Evolutionary conservation across 2,797 vertebrate species (phyloP), one percentile per base, ranked within the genome.

Genomic region (Poecile montanus): DNA sequence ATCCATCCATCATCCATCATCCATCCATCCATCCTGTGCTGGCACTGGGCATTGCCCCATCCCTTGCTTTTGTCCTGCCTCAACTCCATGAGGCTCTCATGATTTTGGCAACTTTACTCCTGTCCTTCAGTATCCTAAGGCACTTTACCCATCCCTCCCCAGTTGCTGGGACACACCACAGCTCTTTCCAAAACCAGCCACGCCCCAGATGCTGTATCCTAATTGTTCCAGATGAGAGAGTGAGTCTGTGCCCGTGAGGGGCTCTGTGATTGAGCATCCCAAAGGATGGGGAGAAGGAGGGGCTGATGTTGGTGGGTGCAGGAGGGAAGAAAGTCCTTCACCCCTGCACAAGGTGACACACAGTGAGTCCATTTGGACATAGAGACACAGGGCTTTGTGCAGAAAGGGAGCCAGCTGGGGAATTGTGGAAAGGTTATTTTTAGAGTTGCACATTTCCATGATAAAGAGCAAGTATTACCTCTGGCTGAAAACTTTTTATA

Each of bases 401-500:
- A 50, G 71, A 73, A 70, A 88, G 54, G 75, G 77, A 76, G 44
- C 2, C 84, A 92, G 71, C 56, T 81, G 74, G 77, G 50, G 54
- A 86, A 67, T 1, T 72, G 61, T 29, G 54, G 61, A 65, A 65
- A 88, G 61, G 65, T 56, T 96, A 89, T 90, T 95, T 96, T 95
- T 85, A 85, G 88, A 79, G 61, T 44, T 45, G 34, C 36, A 60
- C 21, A 92, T 91, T 79, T 93, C 88, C 85, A 84, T 71, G 38
- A 81, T n/a, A 88, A 94, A 95, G 54, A 86, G 79, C 79, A 89
- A 89, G 61, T 44, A 67, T 82, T 76, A 91, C 79, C 75, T 93
- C 85, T 8, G 48, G 79, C 79, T 63, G 32, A 56, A 94, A 73
- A 68, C n/a, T 62, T 76, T 51, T 96, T 88, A 62, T 68, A 86